Conservation (phyloP, 2,797 vertebrate genomes). For the Pseudochaenichthys georgianus region DNA sequence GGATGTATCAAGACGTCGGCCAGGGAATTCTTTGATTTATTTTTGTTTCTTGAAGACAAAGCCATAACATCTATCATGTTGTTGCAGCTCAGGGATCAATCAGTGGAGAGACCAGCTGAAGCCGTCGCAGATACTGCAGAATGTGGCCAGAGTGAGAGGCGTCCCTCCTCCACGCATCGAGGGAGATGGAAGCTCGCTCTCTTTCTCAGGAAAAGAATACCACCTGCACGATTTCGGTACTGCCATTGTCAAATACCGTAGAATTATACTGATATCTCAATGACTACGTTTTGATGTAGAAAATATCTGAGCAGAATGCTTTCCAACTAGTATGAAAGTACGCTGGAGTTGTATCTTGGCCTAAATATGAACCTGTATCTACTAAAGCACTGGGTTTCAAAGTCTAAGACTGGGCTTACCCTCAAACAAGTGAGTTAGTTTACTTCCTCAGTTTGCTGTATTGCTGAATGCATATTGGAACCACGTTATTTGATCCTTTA, state of each 20-base stretch:
- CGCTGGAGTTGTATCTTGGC: not conserved
- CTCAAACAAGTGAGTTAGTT: too few relatives aligned
- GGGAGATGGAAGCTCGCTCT: constrained; percentile 87
- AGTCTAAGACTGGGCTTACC: too few relatives aligned
- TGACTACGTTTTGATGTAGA: not conserved
- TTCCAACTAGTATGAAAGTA: not conserved
- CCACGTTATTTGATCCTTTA: too few relatives aligned
- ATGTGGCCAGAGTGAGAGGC: constrained; percentile 89
- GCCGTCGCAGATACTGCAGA: constrained; percentile 92
- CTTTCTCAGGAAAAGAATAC: constrained; percentile 88
- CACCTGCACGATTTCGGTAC: constrained; percentile 92
- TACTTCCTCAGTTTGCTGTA: too few relatives aligned
- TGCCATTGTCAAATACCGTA: constrained; percentile 1
- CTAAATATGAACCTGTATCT: not conserved
- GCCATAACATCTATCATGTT: not conserved
- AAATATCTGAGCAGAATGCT: not conserved
- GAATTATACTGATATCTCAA: not conserved
- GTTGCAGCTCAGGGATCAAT: constrained; percentile 93
- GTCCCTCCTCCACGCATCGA: constrained; percentile 83
- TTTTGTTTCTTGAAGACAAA: constrained; percentile 5
- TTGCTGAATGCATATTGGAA: too few relatives aligned
- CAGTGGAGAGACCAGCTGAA: constrained; percentile 95
- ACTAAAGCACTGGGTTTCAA: not conserved
- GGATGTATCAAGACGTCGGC: not conserved
- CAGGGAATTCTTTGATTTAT: not conserved